Evolutionary conservation across 2,888 invertebrate genomes (phyloP), one percentile per base, ranked within the genome.

Genomic region (Gastrophysa polygoni): DNA sequence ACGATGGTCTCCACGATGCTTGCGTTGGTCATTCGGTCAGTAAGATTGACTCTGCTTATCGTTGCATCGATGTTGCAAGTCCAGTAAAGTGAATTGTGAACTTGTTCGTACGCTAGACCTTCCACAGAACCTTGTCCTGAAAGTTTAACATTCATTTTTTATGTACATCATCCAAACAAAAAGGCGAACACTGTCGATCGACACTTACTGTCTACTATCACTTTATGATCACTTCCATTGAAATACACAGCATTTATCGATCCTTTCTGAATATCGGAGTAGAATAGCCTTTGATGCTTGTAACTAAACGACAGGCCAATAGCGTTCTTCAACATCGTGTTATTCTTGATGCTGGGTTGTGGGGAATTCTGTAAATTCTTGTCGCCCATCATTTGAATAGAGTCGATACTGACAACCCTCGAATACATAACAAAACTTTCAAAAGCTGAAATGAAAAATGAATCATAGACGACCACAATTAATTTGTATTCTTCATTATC

Each of bases 231-330:
- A 28, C 86, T 85, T 50, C 94, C 94, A 82, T 95, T 90, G 82
- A 94, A 95, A 77, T 85, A 85, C 49, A 93, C 94, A 29, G 88
- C 86, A 82, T 91, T 91, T 75, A 96, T 93, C 69, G 91, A 88
- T 59, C 93, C 93, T 75, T 90, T 85, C 78, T 94, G 93, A 66
- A 95, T 93, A 81, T 95, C 95, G 0, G 95, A 95, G 83, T 93
- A 96, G 83, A 92, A 95, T 51, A 95, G 83, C 52, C 88, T 83
- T 70, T 87, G 84, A 29, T 83, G 82, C 61, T 83, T 81, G 81
- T 90, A 93, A 82, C 93, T 91, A 81, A 89, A 93, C 1, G 92
- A 87, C 56, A 96, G 84, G 18, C 92, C 94, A 73, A 95, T 94
- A 7, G 92, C 93, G 82, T 95, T 95, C 59, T 92, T 85, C 87